Evolutionary conservation across 1,140 invertebrate species (phyloP), one percentile per base, ranked within the genome.

Genomic region (Homarus americanus): DNA sequence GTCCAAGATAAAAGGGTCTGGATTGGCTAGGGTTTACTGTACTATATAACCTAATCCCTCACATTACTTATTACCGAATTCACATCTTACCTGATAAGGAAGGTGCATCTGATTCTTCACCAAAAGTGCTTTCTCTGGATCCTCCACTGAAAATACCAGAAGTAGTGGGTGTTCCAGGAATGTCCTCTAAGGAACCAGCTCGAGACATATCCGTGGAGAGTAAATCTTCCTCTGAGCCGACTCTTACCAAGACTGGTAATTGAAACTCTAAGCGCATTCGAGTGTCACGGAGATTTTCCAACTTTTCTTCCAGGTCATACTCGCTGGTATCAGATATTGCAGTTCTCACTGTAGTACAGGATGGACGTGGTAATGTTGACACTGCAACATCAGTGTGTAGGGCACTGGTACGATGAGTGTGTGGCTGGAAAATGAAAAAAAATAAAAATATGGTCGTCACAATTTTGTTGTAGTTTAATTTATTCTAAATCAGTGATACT

Each of bases 201-300:
- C 69, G 79, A 20, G 87, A 90, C 87, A 90, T 90, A 41, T 90
- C 87, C 10, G 87, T 90, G 17, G 87, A 90, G 32, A 90, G 73
- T 20, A 90, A 38, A 49, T 90, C 87, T 12, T 90, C 87, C 36
- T 90, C 87, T 12, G 87, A 90, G 69, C 87, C 84, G 32, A 58
- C 87, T 10, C 87, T 63, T 15, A 83, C 87, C 12, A 90, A 80
- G 24, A 80, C 40, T 38, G 87, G 87, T 20, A 90, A 41, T 36
- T 90, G 80, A 10, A 90, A 15, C 72, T 90, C 87, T 53, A 90
- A 75, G n/a, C 87, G 79, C 34, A 73, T 38, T 17, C 87, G 66
- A 24, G 80, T 63, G 24, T 83, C 87, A 34, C 75, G 79, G 24
- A 90, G 80, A 32, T 82, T 41, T 36, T 80, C 66, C 80, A 90